Evolutionary conservation across 2,797 vertebrate genomes (phyloP).

Genomic region (Pitangus sulphuratus): DNA sequence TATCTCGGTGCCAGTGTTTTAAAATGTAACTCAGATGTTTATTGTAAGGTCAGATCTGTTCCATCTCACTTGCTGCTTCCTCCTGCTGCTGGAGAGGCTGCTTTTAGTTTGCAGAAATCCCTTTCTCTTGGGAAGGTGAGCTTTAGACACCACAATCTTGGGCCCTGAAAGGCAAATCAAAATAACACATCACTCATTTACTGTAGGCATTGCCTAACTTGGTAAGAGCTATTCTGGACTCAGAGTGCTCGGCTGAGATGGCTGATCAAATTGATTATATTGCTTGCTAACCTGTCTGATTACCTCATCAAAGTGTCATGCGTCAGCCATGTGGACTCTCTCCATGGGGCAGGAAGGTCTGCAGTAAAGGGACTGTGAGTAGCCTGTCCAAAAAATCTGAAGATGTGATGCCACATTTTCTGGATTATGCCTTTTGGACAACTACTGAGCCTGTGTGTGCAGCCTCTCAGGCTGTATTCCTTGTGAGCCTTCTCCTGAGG

Average conservation of each 20-base stretch:
- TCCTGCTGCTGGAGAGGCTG: neutral
- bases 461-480: neutral
- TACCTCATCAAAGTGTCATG: neutral
- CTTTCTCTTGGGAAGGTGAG: neutral
- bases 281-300: neutral
- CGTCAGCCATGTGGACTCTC: neutral
- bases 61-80: slow-evolving; percentile 6
- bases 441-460: neutral
- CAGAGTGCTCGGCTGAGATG: accelerated
- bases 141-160: neutral
- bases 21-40: slow-evolving; percentile 43
- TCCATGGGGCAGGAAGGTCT: neutral
- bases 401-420: accelerated
- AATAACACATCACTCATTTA: neutral
- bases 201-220: neutral
- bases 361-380: neutral
- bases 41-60: slow-evolving; percentile 26
- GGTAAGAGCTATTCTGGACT: neutral
- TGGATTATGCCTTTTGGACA: neutral
- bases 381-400: neutral
- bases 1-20: neutral
- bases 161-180: neutral
- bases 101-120: slow-evolving; percentile 7
- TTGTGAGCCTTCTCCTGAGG: neutral
- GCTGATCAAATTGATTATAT: neutral